Evolutionary conservation across 2,113 vertebrate genomes (phyloP).

Genomic region (Nanorana parkeri): DNA sequence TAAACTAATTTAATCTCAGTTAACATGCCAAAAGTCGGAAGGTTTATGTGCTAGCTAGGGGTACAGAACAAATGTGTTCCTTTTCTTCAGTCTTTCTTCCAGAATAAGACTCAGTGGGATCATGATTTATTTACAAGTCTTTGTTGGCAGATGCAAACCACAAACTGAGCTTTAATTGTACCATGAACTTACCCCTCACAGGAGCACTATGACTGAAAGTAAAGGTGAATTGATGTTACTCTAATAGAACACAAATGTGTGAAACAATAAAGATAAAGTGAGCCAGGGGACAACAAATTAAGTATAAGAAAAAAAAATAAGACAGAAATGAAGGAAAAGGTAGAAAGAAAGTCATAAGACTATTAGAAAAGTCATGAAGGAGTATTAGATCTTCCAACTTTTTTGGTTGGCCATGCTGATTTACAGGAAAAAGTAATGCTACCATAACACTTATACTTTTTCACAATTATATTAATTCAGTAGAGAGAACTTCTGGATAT

Average conservation of each 20-base stretch:
- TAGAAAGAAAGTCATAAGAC: slow-evolving; percentile 13
- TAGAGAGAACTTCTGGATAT: background rate
- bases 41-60: background rate
- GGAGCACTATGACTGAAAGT: slow-evolving; percentile 3
- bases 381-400: background rate
- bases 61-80: background rate
- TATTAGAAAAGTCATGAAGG: slow-evolving; percentile 40
- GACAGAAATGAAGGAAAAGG: background rate
- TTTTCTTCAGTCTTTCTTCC: background rate
- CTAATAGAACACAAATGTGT: slow-evolving; percentile 19
- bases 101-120: slow-evolving; percentile 14
- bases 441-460: background rate
- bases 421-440: background rate
- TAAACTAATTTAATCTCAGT: background rate
- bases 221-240: slow-evolving; percentile 37
- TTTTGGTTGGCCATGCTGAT: background rate
- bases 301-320: background rate
- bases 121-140: slow-evolving; percentile 43
- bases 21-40: background rate
- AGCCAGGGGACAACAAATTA: slow-evolving; percentile 18
- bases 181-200: slow-evolving; percentile 16
- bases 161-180: slow-evolving; percentile 45
- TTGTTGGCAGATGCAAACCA: slow-evolving; percentile 26
- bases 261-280: slow-evolving; percentile 33
- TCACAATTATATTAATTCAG: background rate